phyloP scores from a whole-genome alignment of 2,888 invertebrate species.

The Calephelis perditalis region DNA sequence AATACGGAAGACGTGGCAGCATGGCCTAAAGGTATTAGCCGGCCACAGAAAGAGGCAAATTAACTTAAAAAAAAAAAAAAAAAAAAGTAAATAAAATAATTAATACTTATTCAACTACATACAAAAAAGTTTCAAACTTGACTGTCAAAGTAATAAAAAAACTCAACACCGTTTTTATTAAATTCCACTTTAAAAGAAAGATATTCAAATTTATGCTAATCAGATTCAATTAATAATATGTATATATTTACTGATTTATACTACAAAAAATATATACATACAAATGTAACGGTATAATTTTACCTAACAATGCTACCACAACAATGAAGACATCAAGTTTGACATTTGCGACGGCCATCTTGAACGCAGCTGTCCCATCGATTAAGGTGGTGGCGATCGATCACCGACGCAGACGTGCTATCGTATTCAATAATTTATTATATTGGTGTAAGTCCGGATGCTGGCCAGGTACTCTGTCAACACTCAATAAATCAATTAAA shows the following conservation, averaged over 20 bases:
- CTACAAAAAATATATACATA: background rate
- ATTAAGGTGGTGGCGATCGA: slow-evolving; percentile 49
- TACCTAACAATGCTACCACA: slow-evolving; percentile 38
- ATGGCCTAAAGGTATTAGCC: too few relatives aligned
- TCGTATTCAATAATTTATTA: slow-evolving; percentile 59
- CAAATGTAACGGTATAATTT: slow-evolving; percentile 22
- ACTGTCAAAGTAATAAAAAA: too few relatives aligned
- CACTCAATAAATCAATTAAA: slow-evolving; percentile 73
- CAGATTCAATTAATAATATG: too few relatives aligned
- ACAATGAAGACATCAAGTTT: slow-evolving; percentile 50
- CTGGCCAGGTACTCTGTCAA: slow-evolving; percentile 55
- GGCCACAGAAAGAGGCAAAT: too few relatives aligned
- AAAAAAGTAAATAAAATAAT: too few relatives aligned
- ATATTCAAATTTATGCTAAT: too few relatives aligned
- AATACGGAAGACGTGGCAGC: too few relatives aligned
- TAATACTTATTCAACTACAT: too few relatives aligned
- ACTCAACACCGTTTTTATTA: too few relatives aligned
- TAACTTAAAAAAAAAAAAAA: too few relatives aligned
- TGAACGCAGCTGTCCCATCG: slow-evolving; percentile 51
- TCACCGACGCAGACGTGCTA: slow-evolving; percentile 51
- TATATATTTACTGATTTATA: background rate
- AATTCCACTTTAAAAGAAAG: too few relatives aligned
- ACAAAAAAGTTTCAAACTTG: too few relatives aligned
- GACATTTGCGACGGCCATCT: slow-evolving; percentile 44
- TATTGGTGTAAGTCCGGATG: slow-evolving; percentile 62